Base-by-base conservation (phyloP, 2,888 invertebrate species). In the Athalia rosae region DNA sequence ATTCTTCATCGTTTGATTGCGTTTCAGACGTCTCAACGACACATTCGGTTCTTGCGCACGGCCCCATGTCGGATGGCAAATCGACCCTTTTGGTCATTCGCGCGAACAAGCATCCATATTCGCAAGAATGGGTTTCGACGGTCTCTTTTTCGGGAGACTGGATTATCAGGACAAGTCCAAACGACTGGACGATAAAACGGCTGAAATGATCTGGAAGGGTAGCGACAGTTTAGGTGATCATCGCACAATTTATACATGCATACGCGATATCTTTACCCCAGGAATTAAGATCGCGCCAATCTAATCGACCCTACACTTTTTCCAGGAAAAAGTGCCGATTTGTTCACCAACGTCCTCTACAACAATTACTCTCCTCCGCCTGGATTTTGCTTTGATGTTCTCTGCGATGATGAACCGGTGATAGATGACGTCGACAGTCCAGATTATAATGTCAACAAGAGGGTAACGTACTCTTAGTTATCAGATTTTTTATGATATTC, bases 381-480 rank as follows among this genome's bases (percentile, higher is more conserved):
- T 5, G 98, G 98, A 0, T 99, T 98, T 89, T 99, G 99, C 86
- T 99, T 97, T 89, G 99, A 99, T 87, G 92, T 95, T 4, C 91
- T 96, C 0, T 99, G 99, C 86, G 88, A 89, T 0, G 97, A 97
- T 86, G 95, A 95, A 66, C 97, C 97, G 0, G 95, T 98, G 9
- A 94, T 97, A 81, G 98, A 98, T 88, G 96, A 97, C 84, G 91
- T 92, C 0, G 90, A 92, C 28, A 95, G 97, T 67, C 94, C 95
- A 0, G 95, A 95, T 81, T 97, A 96, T 87, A 99, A 98, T 88
- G 95, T 97, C 0, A 93, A 95, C 5, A 84, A 89, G 58, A 93
- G 92, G 92, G 96, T 97, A 90, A 88, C 43, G 11, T 13, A 66
- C 11, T 28, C 7, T 48, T 13, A 15, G 15, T 41, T 53, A 53